Evolutionary conservation across 92 coral and sea anemone species (phyloP), one percentile per base, ranked within the genome.

Genomic region (Siderastrea siderea): DNA sequence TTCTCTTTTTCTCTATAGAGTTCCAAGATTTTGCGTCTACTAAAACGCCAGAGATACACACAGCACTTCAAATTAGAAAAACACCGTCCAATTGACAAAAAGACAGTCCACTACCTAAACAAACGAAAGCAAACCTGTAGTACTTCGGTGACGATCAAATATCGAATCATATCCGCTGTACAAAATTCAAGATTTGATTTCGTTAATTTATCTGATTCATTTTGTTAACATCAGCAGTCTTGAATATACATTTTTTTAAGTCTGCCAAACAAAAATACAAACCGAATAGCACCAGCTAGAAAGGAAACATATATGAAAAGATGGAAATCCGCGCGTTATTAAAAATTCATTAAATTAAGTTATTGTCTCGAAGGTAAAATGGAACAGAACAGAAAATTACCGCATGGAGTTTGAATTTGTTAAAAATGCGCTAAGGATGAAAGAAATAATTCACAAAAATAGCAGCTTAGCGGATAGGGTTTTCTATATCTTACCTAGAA

Each of bases 401-500:
- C 58, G 44, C 61, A n/a, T 61, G 45, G 48, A 7, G 71, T 78
- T 66, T 44, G 15, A 51, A 43, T 38, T 12, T 16, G 2, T 9
- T 1, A 12, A 50, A 11, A 19, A 2, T 16, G 2, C 71, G 1
- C n/a, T 14, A 3, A 8, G 63, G 1, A n/a, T 48, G 2, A 26
- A 61, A 17, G 14, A 38, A 78, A 1, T 47, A 13, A n/a, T 57
- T 19, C 16, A 55, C 11, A 8, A 14, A 47, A 17, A 15, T 50
- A 49, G 7, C 19, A 10, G n/a, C 11, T 7, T 17, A 17, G 26
- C 2, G 5, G 5, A 14, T 68, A 2, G 5, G 26, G 19, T 52
- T 8, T 19, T 19, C 61, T 1, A 13, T 12, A 5, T 5, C 87
- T 71, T 77, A 94, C 98, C 98, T 58, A 93, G 50, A 3, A 90